Evolutionary conservation across 1,140 invertebrate species (phyloP).

Genomic region (Telenomus remus): DNA sequence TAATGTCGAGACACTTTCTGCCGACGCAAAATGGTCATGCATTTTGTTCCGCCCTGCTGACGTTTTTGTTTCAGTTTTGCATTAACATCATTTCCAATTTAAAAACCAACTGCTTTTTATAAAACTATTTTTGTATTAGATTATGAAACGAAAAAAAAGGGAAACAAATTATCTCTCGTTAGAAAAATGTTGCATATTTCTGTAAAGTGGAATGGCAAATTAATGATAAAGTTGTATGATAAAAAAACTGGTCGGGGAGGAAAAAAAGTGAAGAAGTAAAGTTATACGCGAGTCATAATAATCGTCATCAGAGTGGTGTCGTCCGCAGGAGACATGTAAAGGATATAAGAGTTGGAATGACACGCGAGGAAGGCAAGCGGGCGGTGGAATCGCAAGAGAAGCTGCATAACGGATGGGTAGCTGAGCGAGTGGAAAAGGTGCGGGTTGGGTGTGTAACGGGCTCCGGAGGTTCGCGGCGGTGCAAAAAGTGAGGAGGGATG

Average conservation of each 20-base stretch:
- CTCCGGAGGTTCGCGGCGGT: slow-evolving; percentile 13
- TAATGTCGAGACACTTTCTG: slow-evolving; percentile 64
- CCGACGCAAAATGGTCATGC: slow-evolving; percentile 15
- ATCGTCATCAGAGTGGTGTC: slow-evolving; percentile 49
- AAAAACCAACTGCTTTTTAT: no score
- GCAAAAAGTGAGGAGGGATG: slow-evolving; percentile 52
- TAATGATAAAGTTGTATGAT: background rate
- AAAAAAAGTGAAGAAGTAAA: slow-evolving; percentile 24
- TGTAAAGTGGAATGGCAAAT: no score
- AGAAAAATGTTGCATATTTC: no score
- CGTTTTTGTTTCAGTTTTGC: slow-evolving; percentile 37
- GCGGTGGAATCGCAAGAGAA: slow-evolving; percentile 43
- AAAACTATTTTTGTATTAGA: background rate
- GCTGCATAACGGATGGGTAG: slow-evolving; percentile 49
- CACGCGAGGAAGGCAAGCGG: slow-evolving; percentile 49
- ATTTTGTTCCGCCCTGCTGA: slow-evolving; percentile 45
- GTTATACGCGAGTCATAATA: slow-evolving; percentile 48
- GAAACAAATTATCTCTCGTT: no score
- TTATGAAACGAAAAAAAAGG: no score
- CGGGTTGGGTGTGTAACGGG: slow-evolving; percentile 56
- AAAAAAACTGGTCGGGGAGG: background rate
- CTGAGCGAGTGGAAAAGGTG: slow-evolving; percentile 41
- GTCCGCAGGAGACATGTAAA: slow-evolving; percentile 54
- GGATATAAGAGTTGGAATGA: slow-evolving; percentile 57
- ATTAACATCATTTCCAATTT: no score